A percentile compares a stretch with the other conserved stretches of the same genome.
Evolutionary conservation across 2,888 invertebrate genomes (phyloP).

Genomic region (Cataglyphis altisquamis): DNA sequence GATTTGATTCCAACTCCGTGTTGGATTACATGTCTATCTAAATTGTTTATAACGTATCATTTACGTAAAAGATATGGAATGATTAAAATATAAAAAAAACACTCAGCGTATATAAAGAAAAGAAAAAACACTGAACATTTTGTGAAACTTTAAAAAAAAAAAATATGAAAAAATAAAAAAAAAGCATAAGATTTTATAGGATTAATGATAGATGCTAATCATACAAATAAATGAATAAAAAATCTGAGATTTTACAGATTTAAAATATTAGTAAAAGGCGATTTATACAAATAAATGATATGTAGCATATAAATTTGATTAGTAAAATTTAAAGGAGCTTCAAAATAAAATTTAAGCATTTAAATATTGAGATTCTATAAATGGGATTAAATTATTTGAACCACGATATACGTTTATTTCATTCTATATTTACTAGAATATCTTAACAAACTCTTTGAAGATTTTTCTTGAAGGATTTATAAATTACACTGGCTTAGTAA

Average conservation of each 20-base stretch:
- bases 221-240: background rate
- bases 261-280: background rate
- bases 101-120: background rate
- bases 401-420: background rate
- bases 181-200: background rate
- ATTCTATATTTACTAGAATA: background rate
- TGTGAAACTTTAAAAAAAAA: background rate
- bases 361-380: background rate
- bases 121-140: background rate
- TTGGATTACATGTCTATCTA: background rate
- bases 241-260: background rate
- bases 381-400: background rate
- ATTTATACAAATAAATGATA: background rate
- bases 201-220: background rate
- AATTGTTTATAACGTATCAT: constrained; percentile 20
- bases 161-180: background rate
- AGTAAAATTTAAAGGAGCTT: background rate
- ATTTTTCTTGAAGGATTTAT: background rate
- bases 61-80: background rate
- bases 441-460: background rate
- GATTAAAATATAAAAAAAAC: background rate
- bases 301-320: background rate
- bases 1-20: background rate
- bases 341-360: background rate
- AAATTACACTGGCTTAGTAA: constrained; percentile 7